Evolutionary conservation across 2,113 vertebrate species (phyloP).

Genomic region (Mirza zaza): DNA sequence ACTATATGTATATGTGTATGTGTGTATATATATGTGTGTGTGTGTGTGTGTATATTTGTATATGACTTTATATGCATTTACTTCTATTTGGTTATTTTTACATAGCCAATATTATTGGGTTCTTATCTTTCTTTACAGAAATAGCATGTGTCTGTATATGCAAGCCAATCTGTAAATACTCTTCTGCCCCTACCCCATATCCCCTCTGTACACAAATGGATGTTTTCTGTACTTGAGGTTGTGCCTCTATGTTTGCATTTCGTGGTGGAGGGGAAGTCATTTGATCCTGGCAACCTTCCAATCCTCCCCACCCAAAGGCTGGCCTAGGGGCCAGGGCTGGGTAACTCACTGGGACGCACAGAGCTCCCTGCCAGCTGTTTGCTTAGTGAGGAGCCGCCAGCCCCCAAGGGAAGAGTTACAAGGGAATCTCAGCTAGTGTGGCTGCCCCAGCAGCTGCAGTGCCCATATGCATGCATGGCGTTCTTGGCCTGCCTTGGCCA

Average conservation of each 20-base stretch:
- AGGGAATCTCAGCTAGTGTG: not conserved
- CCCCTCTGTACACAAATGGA: not conserved
- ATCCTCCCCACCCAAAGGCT: not conserved
- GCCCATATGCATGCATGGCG: not conserved
- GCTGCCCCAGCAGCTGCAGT: not conserved
- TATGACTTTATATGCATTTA: not conserved
- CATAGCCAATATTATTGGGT: not conserved
- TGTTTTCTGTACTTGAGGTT: not conserved
- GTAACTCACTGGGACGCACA: not conserved
- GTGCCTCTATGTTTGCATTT: not conserved
- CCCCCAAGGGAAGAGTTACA: not conserved
- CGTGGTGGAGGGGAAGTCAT: not conserved
- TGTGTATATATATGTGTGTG: not conserved
- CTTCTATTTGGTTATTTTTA: slow-evolving; percentile 24
- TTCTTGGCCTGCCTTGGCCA: not conserved
- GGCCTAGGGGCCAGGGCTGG: not conserved
- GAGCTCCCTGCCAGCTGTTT: not conserved
- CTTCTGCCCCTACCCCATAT: not conserved
- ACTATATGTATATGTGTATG: too few species aligned
- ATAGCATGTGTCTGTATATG: not conserved
- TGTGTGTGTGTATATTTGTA: not conserved
- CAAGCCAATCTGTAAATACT: not conserved
- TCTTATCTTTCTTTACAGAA: not conserved
- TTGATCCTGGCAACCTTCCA: not conserved
- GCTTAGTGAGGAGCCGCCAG: not conserved